phyloP scores from a whole-genome alignment of 92 coral and sea anemone genomes.

The Siderastrea siderea region DNA sequence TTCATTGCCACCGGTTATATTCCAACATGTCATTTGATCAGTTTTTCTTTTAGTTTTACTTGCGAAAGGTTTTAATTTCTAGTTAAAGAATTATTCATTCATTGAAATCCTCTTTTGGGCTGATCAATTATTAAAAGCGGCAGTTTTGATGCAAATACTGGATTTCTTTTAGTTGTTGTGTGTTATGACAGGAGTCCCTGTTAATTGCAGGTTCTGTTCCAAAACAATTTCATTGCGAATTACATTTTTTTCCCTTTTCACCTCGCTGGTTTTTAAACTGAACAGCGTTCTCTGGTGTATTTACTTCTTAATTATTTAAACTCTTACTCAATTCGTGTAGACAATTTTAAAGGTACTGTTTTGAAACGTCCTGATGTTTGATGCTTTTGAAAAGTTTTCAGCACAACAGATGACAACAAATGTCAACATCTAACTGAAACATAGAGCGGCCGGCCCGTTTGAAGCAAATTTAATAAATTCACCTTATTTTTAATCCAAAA shows the following conservation, averaged over 20 bases:
- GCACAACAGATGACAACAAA: too few relatives aligned
- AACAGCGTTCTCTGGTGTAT: neutral
- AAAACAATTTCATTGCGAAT: neutral
- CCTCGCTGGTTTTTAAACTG: neutral
- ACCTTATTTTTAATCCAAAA: too few relatives aligned
- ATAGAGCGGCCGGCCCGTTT: too few relatives aligned
- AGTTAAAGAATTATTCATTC: neutral
- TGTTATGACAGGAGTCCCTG: neutral
- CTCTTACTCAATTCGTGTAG: neutral
- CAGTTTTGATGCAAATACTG: slow-evolving; percentile 5
- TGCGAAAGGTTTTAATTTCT: neutral
- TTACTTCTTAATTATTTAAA: neutral
- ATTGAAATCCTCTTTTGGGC: neutral
- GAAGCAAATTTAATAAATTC: too few relatives aligned
- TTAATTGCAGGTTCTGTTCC: neutral
- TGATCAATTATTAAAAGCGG: slow-evolving; percentile 14
- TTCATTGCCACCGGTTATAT: too few relatives aligned
- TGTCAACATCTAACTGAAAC: too few relatives aligned
- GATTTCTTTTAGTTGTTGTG: neutral
- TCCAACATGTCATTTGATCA: neutral
- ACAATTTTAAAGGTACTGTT: too few relatives aligned
- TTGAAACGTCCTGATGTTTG: too few relatives aligned
- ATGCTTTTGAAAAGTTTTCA: too few relatives aligned
- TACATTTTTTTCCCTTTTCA: neutral
- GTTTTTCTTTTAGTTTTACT: neutral